phyloP scores from a whole-genome alignment of 2,888 invertebrate species.

The Cephonodes hylas region DNA sequence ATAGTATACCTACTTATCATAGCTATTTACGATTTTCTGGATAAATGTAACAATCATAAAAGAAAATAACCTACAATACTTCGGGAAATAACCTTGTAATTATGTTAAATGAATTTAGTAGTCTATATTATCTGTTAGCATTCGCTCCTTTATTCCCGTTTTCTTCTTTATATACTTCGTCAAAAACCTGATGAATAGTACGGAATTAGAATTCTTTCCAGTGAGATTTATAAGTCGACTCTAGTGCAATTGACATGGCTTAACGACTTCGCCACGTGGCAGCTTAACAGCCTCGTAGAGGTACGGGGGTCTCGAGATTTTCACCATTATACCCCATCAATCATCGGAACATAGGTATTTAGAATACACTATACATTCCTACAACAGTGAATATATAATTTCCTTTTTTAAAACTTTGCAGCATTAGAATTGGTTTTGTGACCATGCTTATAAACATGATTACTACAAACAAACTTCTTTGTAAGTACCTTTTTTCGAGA shows the following conservation, averaged over 20 bases:
- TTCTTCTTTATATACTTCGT: not conserved
- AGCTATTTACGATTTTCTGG: too few relatives aligned
- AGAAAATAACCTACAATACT: too few relatives aligned
- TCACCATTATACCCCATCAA: not conserved
- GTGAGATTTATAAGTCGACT: not conserved
- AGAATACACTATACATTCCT: not conserved
- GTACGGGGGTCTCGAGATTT: not conserved
- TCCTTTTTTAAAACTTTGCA: too few relatives aligned
- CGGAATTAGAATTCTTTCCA: not conserved
- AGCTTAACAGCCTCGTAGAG: not conserved
- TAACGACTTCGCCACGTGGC: not conserved
- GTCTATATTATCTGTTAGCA: not conserved
- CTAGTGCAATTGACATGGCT: constrained; percentile 1
- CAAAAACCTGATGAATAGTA: not conserved
- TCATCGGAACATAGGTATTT: not conserved
- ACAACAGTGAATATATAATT: too few relatives aligned
- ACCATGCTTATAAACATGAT: too few relatives aligned
- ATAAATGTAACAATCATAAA: too few relatives aligned
- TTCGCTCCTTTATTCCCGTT: not conserved
- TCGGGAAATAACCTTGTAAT: too few relatives aligned
- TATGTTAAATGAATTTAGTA: too few relatives aligned
- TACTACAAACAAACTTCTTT: too few relatives aligned
- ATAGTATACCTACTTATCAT: too few relatives aligned
- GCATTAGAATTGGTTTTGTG: not conserved
- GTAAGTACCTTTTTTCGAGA: too few relatives aligned